Conservation (phyloP, 2,888 invertebrate species). For the Xylocampa areola region DNA sequence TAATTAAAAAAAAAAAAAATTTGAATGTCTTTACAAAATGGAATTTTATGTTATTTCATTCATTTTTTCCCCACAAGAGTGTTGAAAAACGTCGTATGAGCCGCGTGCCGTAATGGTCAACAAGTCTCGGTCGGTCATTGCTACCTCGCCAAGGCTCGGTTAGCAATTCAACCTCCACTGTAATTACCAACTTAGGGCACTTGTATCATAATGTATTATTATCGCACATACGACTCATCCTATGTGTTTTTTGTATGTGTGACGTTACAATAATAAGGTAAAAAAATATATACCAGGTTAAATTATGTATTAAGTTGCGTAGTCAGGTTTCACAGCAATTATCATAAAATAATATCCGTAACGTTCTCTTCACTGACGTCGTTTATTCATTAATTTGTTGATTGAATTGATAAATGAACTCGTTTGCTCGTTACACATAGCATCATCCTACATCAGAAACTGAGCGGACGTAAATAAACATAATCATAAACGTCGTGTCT, state of each 20-base stretch:
- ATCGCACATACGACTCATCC: conserved; percentile 54
- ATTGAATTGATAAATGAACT: conserved; percentile 36
- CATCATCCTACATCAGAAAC: conserved; percentile 55
- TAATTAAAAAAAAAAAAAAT: too few relatives aligned
- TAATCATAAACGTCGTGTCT: conserved; percentile 70
- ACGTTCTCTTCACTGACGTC: conserved; percentile 26
- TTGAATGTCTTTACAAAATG: too few relatives aligned
- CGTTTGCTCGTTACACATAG: conserved; percentile 28
- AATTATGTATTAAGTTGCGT: not conserved
- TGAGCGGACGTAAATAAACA: conserved; percentile 67
- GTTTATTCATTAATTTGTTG: conserved; percentile 44
- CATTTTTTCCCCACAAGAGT: too few relatives aligned
- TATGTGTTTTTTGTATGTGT: conserved; percentile 33
- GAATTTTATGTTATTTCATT: too few relatives aligned
- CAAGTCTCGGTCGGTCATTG: too few relatives aligned
- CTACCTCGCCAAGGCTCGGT: too few relatives aligned
- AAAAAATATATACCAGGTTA: not conserved
- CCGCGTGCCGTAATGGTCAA: too few relatives aligned
- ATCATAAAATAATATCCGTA: conserved; percentile 4
- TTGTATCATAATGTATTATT: too few relatives aligned
- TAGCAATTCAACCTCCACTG: too few relatives aligned
- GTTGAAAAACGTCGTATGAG: too few relatives aligned
- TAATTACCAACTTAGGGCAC: too few relatives aligned
- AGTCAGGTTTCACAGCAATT: conserved; percentile 3
- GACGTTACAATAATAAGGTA: conserved; percentile 6